Conservation (phyloP, 2,113 vertebrate species). For the Chlamydotis undulata region DNA sequence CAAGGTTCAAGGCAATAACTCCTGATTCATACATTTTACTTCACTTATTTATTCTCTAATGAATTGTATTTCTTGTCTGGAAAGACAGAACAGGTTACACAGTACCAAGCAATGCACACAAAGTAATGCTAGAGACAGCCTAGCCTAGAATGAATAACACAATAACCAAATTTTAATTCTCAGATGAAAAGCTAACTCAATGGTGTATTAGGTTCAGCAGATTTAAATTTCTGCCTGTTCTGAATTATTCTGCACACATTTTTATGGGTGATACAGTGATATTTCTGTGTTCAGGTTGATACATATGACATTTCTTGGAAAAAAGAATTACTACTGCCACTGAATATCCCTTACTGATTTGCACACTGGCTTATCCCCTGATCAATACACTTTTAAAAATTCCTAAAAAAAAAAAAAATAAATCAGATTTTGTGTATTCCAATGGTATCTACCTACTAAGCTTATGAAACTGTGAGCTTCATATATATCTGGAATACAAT, state of each 20-base stretch:
- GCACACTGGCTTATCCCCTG: not conserved
- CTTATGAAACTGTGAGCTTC: not conserved
- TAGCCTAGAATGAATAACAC: not conserved
- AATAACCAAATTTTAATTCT: not conserved
- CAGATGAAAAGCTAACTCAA: not conserved
- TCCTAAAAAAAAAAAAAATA: not conserved
- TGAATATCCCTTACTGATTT: not conserved
- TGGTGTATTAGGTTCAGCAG: not conserved
- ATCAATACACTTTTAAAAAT: not conserved
- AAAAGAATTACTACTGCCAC: not conserved
- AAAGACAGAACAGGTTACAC: not conserved
- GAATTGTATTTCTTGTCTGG: not conserved
- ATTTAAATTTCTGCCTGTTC: not conserved
- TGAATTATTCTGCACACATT: not conserved
- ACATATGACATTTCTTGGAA: not conserved
- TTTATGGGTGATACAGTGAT: not conserved
- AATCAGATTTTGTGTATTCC: not conserved
- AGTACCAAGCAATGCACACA: not conserved
- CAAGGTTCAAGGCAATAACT: not conserved
- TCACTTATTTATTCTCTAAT: slow-evolving; percentile 12
- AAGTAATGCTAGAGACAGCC: not conserved
- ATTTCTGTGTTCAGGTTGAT: not conserved
- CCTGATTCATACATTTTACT: not conserved
- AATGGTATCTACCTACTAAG: not conserved
- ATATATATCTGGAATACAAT: not conserved